A percentile compares a stretch with the other conserved stretches of the same genome.
phyloP scores from a whole-genome alignment of 2,888 invertebrate genomes.

The Oeneis ivallda region DNA sequence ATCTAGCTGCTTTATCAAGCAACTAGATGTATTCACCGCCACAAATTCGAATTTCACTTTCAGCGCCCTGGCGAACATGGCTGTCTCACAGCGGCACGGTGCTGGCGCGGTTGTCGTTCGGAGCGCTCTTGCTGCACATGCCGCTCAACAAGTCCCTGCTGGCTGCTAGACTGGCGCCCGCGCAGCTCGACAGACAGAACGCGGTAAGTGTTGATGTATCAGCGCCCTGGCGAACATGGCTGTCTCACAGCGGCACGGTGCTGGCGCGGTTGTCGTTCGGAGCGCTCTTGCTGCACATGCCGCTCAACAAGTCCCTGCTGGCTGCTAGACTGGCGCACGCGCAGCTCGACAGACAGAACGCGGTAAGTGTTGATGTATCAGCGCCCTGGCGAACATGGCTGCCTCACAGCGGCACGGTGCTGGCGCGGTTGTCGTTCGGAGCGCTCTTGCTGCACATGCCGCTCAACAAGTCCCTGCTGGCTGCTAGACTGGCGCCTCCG shows the following conservation, averaged over 20 bases:
- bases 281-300: too few species aligned
- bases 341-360: conserved; percentile 47
- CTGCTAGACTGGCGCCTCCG: conserved; percentile 52
- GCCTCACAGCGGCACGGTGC: conserved; percentile 59
- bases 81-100: conserved; percentile 58
- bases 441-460: conserved; percentile 73
- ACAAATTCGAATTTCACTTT: too few species aligned
- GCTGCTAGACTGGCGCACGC: too few species aligned
- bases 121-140: too few species aligned
- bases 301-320: too few species aligned
- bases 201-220: conserved; percentile 48
- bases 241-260: conserved; percentile 58
- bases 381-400: conserved; percentile 56
- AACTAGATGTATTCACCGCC: too few species aligned
- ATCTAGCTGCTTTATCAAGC: too few species aligned
- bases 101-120: too few species aligned
- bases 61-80: conserved; percentile 51
- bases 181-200: conserved; percentile 45
- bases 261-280: too few species aligned
- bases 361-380: conserved; percentile 50
- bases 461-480: conserved; percentile 68
- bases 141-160: too few species aligned
- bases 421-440: conserved; percentile 73
- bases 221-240: conserved; percentile 51
- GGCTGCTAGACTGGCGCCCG: too few species aligned